Evolutionary conservation across 1,140 invertebrate species (phyloP).

Genomic region (Teleogryllus occipitalis): DNA sequence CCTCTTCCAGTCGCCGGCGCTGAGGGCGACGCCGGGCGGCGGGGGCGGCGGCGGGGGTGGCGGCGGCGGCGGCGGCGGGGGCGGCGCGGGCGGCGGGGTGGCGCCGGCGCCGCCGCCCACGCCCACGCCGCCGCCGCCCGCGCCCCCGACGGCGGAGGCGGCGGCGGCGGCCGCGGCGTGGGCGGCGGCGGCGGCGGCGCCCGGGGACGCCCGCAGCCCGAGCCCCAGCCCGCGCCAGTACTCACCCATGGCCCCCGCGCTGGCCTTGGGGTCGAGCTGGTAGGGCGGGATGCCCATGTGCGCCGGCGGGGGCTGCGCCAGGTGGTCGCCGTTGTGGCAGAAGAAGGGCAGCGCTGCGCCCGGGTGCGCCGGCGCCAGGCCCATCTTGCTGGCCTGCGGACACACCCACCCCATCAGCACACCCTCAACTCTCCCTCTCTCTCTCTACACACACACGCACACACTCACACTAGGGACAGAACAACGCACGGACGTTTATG

Average conservation of each 20-base stretch:
- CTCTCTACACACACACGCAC: no score
- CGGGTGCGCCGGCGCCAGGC: conserved; percentile 51
- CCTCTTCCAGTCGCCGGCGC: conserved; percentile 44
- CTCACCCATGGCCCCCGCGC: conserved; percentile 36
- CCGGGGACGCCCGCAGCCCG: conserved; percentile 20
- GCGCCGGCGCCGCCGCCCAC: conserved; percentile 29
- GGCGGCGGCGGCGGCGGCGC: conserved; percentile 6
- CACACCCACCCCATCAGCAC: conserved; percentile 30
- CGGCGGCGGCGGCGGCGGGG: conserved; percentile 13
- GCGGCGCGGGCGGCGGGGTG: conserved; percentile 18
- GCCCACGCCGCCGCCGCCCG: conserved; percentile 35
- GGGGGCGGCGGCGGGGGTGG: conserved; percentile 12
- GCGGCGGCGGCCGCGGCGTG: not conserved
- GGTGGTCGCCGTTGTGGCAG: conserved; percentile 76
- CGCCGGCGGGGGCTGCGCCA: conserved; percentile 86
- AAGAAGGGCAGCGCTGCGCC: conserved; percentile 71
- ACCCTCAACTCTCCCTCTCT: no score
- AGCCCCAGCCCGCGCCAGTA: conserved; percentile 24
- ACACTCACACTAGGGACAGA: no score
- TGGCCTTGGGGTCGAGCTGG: conserved; percentile 66
- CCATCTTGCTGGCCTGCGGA: conserved; percentile 85
- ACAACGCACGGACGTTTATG: not conserved
- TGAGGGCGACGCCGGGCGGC: conserved; percentile 29
- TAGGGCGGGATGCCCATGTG: conserved; percentile 96
- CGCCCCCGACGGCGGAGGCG: conserved; percentile 49